phyloP scores from a whole-genome alignment of 23 tunicate genomes.

The Halocynthia roretzi region DNA sequence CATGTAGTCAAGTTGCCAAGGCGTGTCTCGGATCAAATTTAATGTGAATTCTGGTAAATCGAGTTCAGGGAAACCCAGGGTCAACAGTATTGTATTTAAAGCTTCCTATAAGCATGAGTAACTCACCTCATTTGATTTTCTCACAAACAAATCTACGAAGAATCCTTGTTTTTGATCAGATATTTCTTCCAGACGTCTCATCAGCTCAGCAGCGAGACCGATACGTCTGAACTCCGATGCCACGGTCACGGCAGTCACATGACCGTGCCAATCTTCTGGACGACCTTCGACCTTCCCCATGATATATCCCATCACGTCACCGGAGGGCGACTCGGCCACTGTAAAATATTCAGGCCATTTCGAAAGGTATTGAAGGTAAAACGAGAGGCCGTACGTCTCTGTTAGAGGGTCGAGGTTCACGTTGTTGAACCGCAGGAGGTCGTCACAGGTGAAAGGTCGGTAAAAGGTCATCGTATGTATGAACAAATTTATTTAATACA shows the following conservation, averaged over 20 bases:
- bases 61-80: too few species aligned
- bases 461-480: conserved; percentile 63
- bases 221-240: conserved; percentile 76
- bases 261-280: conserved; percentile 97
- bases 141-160: conserved; percentile 87
- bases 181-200: conserved; percentile 83
- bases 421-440: conserved; percentile 83
- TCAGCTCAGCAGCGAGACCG: conserved; percentile 74
- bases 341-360: conserved; percentile 99
- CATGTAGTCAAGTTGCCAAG: too few species aligned
- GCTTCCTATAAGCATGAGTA: background rate
- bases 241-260: conserved; percentile 95
- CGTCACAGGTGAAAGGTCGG: conserved; percentile 84
- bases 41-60: too few species aligned
- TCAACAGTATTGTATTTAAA: too few species aligned
- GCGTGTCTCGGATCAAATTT: too few species aligned
- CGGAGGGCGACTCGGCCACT: conserved; percentile 84
- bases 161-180: conserved; percentile 88
- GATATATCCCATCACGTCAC: conserved; percentile 96
- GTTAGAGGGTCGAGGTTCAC: conserved; percentile 97
- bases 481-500: background rate
- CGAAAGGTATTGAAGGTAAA: conserved; percentile 95
- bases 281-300: conserved; percentile 99
- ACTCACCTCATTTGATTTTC: conserved; percentile 90
- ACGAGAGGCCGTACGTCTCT: conserved; percentile 92